Evolutionary conservation across 1,140 invertebrate species (phyloP).

Genomic region (Lycorma delicatula): DNA sequence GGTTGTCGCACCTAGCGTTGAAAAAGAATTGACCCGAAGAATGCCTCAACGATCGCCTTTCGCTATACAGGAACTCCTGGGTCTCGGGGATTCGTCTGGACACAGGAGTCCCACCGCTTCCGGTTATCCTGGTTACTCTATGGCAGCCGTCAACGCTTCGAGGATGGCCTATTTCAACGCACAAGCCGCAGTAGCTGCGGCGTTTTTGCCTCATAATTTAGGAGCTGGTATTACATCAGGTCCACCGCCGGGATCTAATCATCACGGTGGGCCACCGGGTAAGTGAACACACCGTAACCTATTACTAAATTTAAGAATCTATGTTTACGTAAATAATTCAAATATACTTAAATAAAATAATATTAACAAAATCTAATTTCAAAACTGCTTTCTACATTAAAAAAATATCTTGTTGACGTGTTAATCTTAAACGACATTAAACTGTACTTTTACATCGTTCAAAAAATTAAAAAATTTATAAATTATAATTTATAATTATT

Average conservation of each 20-base stretch:
- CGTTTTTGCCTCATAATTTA: conserved; percentile 61
- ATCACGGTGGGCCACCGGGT: conserved; percentile 20
- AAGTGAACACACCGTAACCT: too few relatives aligned
- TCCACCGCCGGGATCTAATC: conserved; percentile 10
- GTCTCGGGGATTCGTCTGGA: conserved; percentile 40
- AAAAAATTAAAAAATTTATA: too few relatives aligned
- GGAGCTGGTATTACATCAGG: conserved; percentile 12
- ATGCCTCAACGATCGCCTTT: conserved; percentile 82
- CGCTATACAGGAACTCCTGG: conserved; percentile 83
- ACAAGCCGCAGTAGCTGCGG: conserved; percentile 76
- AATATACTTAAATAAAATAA: too few relatives aligned
- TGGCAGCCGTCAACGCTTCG: conserved; percentile 51
- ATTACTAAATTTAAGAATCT: too few relatives aligned
- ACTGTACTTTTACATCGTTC: too few relatives aligned
- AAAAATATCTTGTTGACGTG: too few relatives aligned
- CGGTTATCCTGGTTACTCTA: conserved; percentile 40
- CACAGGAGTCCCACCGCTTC: conserved; percentile 38
- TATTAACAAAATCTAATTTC: too few relatives aligned
- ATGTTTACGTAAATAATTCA: too few relatives aligned
- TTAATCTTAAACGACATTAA: too few relatives aligned
- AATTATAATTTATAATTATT: too few relatives aligned
- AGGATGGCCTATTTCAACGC: conserved; percentile 80
- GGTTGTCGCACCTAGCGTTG: conserved; percentile 8
- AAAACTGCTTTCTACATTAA: too few relatives aligned
- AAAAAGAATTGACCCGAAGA: neutral